These are phyloP conservation scores for Matsumyia berberina DNA, from an alignment of 2,888 invertebrate species.

Conservation along the genomic window DNA sequence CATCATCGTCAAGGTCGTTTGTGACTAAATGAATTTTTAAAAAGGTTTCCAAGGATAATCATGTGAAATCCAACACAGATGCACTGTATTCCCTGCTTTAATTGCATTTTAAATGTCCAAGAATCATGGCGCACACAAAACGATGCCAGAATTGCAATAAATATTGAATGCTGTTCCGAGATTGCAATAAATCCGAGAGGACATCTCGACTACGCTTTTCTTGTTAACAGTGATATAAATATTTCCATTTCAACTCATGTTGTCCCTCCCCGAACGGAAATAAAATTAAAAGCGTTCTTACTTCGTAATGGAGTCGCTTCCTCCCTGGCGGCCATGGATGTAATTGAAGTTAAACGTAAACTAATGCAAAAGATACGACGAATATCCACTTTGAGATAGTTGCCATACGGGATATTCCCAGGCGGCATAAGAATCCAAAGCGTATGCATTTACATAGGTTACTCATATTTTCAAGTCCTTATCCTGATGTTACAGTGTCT, in stretches of 20 bases:
- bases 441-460: conserved; percentile 32
- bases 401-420: conserved; percentile 17
- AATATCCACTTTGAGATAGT: conserved; percentile 43
- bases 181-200: background rate
- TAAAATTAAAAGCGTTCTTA: conserved; percentile 45
- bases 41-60: background rate
- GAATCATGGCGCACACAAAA: too few relatives aligned
- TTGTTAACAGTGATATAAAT: conserved; percentile 25
- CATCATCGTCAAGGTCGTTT: background rate
- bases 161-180: background rate
- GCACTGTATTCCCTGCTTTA: background rate
- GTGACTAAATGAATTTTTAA: background rate
- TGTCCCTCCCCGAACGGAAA: conserved; percentile 4
- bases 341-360: conserved; percentile 56
- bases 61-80: background rate
- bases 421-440: conserved; percentile 16
- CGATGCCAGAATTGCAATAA: background rate
- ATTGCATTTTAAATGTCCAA: conserved; percentile 10
- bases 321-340: conserved; percentile 33
- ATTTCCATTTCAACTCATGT: conserved; percentile 1
- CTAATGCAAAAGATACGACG: conserved; percentile 43
- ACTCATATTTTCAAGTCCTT: conserved; percentile 40
- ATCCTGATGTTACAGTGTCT: conserved; percentile 28
- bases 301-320: conserved; percentile 18
- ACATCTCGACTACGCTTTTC: too few relatives aligned